Conservation (phyloP, 2,888 invertebrate genomes). For the Acrobasis consociella region DNA sequence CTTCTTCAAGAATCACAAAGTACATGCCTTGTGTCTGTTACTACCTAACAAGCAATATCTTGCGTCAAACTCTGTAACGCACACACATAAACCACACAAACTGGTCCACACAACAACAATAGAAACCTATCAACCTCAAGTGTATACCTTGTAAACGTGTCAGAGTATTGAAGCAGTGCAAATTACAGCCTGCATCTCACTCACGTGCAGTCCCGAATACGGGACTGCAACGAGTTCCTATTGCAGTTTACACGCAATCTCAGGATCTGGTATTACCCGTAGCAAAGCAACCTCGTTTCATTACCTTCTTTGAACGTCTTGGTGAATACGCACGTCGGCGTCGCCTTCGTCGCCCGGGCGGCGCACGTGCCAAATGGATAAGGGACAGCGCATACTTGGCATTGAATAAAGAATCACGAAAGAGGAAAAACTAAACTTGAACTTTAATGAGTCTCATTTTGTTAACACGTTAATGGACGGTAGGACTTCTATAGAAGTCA, state of each 20-base stretch:
- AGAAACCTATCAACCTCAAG: neutral
- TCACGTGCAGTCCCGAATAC: neutral
- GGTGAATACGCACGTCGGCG: neutral
- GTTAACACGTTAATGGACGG: too few relatives aligned
- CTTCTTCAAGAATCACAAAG: too few relatives aligned
- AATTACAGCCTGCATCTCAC: neutral
- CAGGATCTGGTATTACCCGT: neutral
- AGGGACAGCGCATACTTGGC: neutral
- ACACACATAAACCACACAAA: too few relatives aligned
- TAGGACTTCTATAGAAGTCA: too few relatives aligned
- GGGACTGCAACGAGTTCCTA: constrained; percentile 7
- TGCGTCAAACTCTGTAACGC: too few relatives aligned
- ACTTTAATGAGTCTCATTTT: too few relatives aligned
- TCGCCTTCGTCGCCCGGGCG: neutral
- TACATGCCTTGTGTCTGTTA: too few relatives aligned
- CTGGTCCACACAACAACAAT: neutral
- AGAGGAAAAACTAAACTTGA: too few relatives aligned
- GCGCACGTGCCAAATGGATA: neutral
- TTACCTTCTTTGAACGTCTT: neutral
- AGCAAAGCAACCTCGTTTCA: neutral
- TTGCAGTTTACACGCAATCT: constrained; percentile 2
- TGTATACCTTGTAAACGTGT: neutral
- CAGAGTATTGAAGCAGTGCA: neutral
- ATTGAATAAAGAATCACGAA: too few relatives aligned
- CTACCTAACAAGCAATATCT: too few relatives aligned